These are phyloP conservation scores for Accipiter virgatus DNA, from an alignment of 2,113 vertebrate genomes.

Conservation along the genomic window DNA sequence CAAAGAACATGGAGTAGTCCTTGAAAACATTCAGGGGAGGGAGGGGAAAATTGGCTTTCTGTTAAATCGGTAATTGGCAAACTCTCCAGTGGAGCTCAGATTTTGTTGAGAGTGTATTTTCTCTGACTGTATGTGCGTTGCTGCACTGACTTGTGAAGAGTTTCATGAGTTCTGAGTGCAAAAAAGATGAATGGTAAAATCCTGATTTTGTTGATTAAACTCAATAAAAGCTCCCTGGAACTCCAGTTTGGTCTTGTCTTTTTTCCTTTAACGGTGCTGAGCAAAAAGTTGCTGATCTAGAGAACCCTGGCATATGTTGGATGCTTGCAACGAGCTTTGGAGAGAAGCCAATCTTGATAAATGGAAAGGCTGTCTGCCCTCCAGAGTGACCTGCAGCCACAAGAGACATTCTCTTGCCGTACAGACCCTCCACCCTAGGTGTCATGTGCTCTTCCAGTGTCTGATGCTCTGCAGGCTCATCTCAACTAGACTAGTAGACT, in stretches of 20 bases:
- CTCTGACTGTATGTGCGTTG: not conserved
- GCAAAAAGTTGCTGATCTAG: fast-evolving
- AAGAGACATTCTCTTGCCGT: fast-evolving
- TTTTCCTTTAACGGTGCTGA: not conserved
- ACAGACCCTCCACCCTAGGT: fast-evolving
- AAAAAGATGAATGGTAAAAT: constrained; percentile 69
- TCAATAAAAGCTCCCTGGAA: constrained; percentile 86
- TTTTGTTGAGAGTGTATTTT: constrained; percentile 66
- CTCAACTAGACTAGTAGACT: not conserved
- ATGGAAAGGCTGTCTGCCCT: fast-evolving
- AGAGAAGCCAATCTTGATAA: not conserved
- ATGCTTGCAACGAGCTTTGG: fast-evolving
- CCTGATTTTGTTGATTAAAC: constrained; percentile 73
- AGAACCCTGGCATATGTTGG: fast-evolving
- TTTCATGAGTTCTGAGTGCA: constrained; percentile 41
- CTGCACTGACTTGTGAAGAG: constrained; percentile 44
- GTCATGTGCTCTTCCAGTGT: not conserved
- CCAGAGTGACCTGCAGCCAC: fast-evolving
- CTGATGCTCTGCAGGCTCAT: fast-evolving
- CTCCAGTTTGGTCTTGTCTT: not conserved
- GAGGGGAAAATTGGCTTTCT: constrained; percentile 71
- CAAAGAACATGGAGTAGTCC: constrained; percentile 57
- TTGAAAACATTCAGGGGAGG: constrained; percentile 62
- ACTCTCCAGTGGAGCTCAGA: constrained; percentile 73
- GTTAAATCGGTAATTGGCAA: constrained; percentile 72